These are phyloP conservation scores for Drosophila gunungcola DNA, from an alignment of 1,140 invertebrate genomes.

Conservation along the genomic window DNA sequence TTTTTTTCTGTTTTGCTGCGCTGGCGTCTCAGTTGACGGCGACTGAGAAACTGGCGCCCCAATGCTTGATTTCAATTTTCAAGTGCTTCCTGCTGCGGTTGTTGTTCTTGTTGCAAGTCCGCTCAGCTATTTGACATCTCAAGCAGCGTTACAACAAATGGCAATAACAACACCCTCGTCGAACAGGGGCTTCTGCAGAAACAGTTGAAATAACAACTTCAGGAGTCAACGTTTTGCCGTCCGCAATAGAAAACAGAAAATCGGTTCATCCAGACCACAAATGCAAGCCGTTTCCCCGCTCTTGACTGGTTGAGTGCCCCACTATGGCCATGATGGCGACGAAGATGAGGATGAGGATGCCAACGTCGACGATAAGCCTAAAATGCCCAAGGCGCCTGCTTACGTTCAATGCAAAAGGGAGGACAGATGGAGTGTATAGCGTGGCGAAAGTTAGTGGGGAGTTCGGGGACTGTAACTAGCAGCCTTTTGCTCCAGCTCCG, in stretches of 20 bases:
- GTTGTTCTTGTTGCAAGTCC: slow-evolving; percentile 39
- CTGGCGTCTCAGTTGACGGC: slow-evolving; percentile 36
- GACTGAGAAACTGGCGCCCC: slow-evolving; percentile 61
- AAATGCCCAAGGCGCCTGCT: slow-evolving; percentile 47
- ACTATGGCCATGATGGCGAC: slow-evolving; percentile 24
- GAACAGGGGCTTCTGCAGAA: slow-evolving; percentile 34
- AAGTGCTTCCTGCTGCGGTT: slow-evolving; percentile 74
- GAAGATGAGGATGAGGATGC: slow-evolving; percentile 16
- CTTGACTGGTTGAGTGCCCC: slow-evolving; percentile 65
- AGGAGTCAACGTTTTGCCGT: slow-evolving; percentile 41
- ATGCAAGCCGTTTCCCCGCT: slow-evolving; percentile 51
- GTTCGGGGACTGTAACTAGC: slow-evolving; percentile 14
- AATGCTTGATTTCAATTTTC: slow-evolving; percentile 77
- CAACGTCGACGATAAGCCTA: slow-evolving; percentile 32
- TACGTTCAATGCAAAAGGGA: slow-evolving; percentile 6
- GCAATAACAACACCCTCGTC: slow-evolving; percentile 23
- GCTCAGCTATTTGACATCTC: slow-evolving; percentile 77
- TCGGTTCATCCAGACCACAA: slow-evolving; percentile 71
- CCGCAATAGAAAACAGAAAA: slow-evolving; percentile 67
- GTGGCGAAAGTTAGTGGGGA: background rate
- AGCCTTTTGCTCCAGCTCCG: slow-evolving; percentile 15
- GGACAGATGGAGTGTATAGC: background rate
- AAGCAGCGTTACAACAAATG: slow-evolving; percentile 66
- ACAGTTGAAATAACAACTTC: slow-evolving; percentile 67
- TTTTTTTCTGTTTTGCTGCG: slow-evolving; percentile 39